Conservation (phyloP, 35 echinoderm and acorn worm species). For the Diadema setosum region DNA sequence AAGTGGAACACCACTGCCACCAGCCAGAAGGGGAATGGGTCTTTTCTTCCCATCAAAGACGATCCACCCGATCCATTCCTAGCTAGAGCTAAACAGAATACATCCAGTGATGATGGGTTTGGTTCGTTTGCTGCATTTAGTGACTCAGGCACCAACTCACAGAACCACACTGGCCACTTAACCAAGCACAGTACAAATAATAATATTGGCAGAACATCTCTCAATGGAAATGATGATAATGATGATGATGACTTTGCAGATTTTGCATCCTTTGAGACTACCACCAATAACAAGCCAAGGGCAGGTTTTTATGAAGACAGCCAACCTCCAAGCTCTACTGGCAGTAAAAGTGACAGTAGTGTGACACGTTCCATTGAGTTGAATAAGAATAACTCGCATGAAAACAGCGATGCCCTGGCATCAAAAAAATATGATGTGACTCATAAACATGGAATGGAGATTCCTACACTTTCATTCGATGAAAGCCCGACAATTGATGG, state of each 20-base stretch:
- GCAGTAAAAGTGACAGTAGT: background rate
- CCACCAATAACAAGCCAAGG: background rate
- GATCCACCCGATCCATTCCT: slow-evolving; percentile 9
- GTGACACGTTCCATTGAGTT: background rate
- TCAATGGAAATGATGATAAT: background rate
- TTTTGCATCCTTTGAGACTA: background rate
- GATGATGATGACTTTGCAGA: slow-evolving; percentile 11
- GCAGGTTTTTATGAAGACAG: background rate
- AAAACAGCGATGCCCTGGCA: background rate
- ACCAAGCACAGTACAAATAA: background rate
- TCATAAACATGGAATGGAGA: no score
- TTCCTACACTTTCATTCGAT: no score
- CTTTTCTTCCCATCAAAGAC: slow-evolving; percentile 23
- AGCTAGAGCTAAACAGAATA: background rate
- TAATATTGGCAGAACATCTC: background rate
- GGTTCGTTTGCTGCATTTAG: background rate
- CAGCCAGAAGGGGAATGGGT: background rate
- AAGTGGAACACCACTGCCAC: background rate
- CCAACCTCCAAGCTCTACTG: no score
- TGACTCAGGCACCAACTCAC: background rate
- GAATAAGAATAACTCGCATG: slow-evolving; percentile 20
- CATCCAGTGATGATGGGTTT: background rate
- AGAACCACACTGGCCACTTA: background rate
- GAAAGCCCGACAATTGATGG: no score
- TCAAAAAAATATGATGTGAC: no score